Base-by-base conservation (phyloP, 2,888 invertebrate genomes). In the Ormia ochracea region DNA sequence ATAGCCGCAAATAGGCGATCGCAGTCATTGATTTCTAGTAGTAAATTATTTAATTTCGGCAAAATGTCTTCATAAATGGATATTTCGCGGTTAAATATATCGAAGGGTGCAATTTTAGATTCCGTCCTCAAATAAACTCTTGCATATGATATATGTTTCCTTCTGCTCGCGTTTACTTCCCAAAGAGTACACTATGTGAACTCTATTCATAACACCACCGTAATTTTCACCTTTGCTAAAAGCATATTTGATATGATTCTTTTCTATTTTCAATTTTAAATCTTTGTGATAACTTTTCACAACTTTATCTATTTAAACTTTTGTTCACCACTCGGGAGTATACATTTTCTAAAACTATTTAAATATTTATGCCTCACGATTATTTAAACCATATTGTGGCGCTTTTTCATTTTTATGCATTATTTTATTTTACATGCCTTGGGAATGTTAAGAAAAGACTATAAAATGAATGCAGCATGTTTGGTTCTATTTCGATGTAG, bases 21-120 rank as follows among this genome's bases (percentile, higher is more conserved):
- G 4, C 66, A 74, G 26, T 86, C 87, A 1, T 83, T 82, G 0
- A 85, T 84, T 52, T 87, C 85, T 5, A 65, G 72, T 0, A 90
- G 76, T 0, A 89, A 73, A 0, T 82, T 79, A 14, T 83, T 85
- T 0, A 90, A 63, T 56, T 87, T 85, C 0, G 90, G 90, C 61
- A 90, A 78, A 4, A 89, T 85, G 1, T 85, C 81, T 66, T 88
- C 85, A 74, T 90, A 90, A 3, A 90, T 86, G 2, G 82, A 83
- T 84, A 90, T 88, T 83, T 90, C 90, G 3, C 88, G 86, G 69
- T 87, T 86, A 78, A 85, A 90, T 4, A 89, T 86, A 21, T 90
- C 88, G 43, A 89, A 89, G 0, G 86, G 85, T 2, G 84, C 83
- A 82, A 88, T 86, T 33, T 85, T 85, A 41, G 87, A 81, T 19